Evolutionary conservation across 2,113 vertebrate genomes (phyloP), one percentile per base, ranked within the genome.

Genomic region (Climacteris rufus): DNA sequence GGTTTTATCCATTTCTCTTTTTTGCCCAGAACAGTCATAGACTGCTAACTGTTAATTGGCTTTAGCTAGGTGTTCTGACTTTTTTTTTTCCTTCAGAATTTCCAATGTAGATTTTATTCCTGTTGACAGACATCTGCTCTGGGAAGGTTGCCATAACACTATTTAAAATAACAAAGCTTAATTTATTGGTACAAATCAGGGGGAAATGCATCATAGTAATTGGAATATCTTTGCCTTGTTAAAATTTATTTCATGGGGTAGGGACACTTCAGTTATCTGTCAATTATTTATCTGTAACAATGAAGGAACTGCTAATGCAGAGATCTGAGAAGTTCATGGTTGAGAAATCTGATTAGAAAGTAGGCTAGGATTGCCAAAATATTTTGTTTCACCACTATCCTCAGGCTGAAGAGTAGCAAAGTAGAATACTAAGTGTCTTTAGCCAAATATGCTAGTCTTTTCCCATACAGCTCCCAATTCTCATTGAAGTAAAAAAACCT

Each of bases 41-140:
- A 21, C 27, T 60, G 5, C 10, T 61, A 52, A 42, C 28, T 68
- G 24, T 74, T 78, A 87, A 87, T 49, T 90, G 23, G 31, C 9
- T 66, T 66, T 76, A 86, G 8, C 12, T 83, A 45, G 21, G 71
- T 64, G 4, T 21, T 89, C 15, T 66, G 15, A 11, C 40, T 37
- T 0, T 27, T 17, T n/a, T 20, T 50, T 33, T 50, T 15, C 2
- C 4, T 74, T 74, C 13, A 63, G 27, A 68, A 44, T 85, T 90
- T 74, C 17, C 31, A 61, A 17, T 50, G 23, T 56, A 89, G 39
- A 63, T 81, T 87, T 93, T 92, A 33, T 33, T 92, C 65, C 66
- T 68, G 33, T 66, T 93, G 76, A 91, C 60, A 87, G 59, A 61
- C 71, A 77, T 87, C 68, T 95, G 47, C 16, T 87, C 72, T 91